Evolutionary conservation across 2,888 invertebrate genomes (phyloP), one percentile per base, ranked within the genome.

Genomic region (Parnassius smintheus): DNA sequence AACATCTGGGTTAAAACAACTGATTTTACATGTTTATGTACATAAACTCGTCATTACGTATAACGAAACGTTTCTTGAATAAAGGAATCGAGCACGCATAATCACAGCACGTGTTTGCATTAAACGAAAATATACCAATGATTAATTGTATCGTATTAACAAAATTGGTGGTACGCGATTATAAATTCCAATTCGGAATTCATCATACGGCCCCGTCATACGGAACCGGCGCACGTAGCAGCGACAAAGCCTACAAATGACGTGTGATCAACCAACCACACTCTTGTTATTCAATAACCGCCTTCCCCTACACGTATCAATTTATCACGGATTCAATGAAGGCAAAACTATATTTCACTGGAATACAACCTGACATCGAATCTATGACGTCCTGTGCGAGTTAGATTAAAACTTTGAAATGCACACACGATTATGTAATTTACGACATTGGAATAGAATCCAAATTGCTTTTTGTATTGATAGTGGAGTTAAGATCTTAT

Each of bases 261-360:
- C 74, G 74, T 70, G 74, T 70, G 78, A 79, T 79, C 78, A 77
- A 76, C 86, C 84, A 80, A 78, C 85, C 84, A 75, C 82, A 83
- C 85, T 35, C 35, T 90, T 88, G 89, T 88, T 91, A 91, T 91
- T 91, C 87, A 91, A 91, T 91, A 90, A 90, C 83, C 79, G 75
- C 74, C 82, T 83, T 80, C 80, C 88, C 83, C 80, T 78, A 68
- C 71, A 78, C 76, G 77, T 84, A 88, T 89, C 89, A 91, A 91
- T 91, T 90, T 91, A 91, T 91, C 90, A 91, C 81, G 73, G 78
- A 83, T 88, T 88, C 91, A 88, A 90, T 91, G 90, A 90, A 91
- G 91, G 90, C 82, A 84, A 85, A 88, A 88, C 88, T 88, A 89
- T 91, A 89, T 88, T 88, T 90, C 89, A 89, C 85, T 78, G 77